Evolutionary conservation across 2,113 vertebrate species (phyloP), one percentile per base, ranked within the genome.

Genomic region (Platanista minor): DNA sequence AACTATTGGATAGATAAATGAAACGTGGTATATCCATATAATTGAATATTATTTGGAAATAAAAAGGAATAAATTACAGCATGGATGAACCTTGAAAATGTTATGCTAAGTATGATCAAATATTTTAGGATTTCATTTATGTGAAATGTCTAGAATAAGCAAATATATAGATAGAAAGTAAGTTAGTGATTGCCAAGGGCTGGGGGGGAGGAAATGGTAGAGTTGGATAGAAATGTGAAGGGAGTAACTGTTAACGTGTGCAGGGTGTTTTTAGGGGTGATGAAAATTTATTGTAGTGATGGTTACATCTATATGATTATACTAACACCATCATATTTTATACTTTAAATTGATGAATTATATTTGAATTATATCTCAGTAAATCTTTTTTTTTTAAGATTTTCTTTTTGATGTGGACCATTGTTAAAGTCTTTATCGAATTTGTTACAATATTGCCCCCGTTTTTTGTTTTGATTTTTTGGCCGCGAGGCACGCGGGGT

Each of bases 21-120:
- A 67, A 62, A 36, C 33, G 6, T 25, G 27, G 2, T n/a, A 20
- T 59, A 66, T 66, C 39, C 25, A 54, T 25, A 66, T 17, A 64
- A 90, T 85, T 36, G 21, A 95, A 66, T 62, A 43, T 41, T 49
- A 21, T 52, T 62, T 92, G 78, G 21, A 87, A 85, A 66, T 80
- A 80, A 52, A 80, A 90, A 41, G 10, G 12, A 59, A 52, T 36
- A 20, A 78, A 59, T 2, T 41, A 27, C 4, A 74, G 23, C 41
- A 81, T 27, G n/a, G 39, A 36, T 75, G 8, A 75, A 66, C 8
- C 20, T 82, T 39, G 74, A 82, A 71, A 87, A 66, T 0, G 5
- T 43, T 57, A 43, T 66, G 62, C 36, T 64, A 43, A 82, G 31
- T 39, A 11, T 23, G 25, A 82, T 25, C 67, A 74, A 5, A 7